These are phyloP conservation scores for Setipinna tenuifilis DNA, from an alignment of 2,797 vertebrate species.

Conservation along the genomic window DNA sequence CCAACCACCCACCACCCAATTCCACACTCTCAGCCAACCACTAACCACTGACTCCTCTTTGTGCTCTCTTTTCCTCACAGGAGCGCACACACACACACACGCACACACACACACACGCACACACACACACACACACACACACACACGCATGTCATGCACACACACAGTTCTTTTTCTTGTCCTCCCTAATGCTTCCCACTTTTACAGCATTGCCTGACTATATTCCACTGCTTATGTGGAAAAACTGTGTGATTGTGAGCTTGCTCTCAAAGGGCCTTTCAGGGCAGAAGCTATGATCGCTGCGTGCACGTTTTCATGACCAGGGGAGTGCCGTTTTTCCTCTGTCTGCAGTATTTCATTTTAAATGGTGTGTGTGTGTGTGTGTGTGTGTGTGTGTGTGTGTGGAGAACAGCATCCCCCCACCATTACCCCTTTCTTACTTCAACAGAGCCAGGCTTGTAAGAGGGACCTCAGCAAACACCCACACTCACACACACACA, in stretches of 20 bases:
- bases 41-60: slow-evolving; percentile 28
- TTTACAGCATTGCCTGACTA: neutral
- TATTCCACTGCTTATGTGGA: neutral
- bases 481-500: slow-evolving; percentile 2
- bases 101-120: neutral
- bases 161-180: neutral
- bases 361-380: neutral
- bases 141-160: neutral
- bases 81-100: neutral
- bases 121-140: no score
- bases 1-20: slow-evolving; percentile 30
- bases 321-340: neutral
- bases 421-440: neutral
- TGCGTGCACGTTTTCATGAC: neutral
- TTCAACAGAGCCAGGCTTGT: slow-evolving; percentile 3
- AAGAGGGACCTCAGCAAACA: neutral
- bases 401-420: neutral
- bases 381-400: neutral
- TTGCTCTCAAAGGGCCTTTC: slow-evolving; percentile 1
- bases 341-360: slow-evolving; percentile 8
- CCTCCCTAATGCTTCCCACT: neutral
- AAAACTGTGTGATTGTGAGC: neutral
- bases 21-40: slow-evolving; percentile 4
- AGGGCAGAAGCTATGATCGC: neutral
- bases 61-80: neutral